A percentile compares a stretch with the other conserved stretches of the same genome.
Evolutionary conservation across 2,113 vertebrate species (phyloP).

Genomic region (Tragelaphus strepsiceros): DNA sequence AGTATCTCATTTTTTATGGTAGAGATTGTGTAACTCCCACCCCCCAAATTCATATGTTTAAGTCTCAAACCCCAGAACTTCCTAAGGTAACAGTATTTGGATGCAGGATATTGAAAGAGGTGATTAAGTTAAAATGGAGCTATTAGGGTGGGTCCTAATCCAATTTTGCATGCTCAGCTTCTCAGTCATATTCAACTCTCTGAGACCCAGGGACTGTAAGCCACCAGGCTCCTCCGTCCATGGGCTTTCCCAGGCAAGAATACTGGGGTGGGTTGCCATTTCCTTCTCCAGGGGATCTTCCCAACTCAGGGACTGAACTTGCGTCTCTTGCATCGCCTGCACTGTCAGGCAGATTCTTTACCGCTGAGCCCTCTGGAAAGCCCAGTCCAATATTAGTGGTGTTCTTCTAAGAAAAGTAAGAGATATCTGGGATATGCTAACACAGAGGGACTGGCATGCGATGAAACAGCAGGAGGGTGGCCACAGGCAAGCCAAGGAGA

Average conservation of each 20-base stretch:
- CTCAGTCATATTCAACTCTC: neutral
- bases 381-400: neutral
- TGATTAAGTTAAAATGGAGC: neutral
- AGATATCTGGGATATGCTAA: too few species aligned
- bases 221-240: accelerated
- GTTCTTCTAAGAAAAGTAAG: neutral
- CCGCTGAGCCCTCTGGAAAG: neutral
- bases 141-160: neutral
- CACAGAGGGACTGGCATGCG: too few species aligned
- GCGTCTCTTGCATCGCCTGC: neutral
- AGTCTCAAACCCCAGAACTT: neutral
- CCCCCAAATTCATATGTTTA: neutral
- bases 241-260: neutral
- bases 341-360: neutral
- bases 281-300: neutral
- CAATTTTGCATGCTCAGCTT: neutral
- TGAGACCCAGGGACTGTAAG: neutral
- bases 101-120: neutral
- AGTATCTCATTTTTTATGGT: neutral
- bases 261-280: neutral
- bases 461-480: neutral
- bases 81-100: neutral
- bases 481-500: neutral
- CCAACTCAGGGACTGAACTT: neutral
- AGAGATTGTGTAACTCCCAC: neutral